Conservation (phyloP, 2,888 invertebrate genomes). For the Fissipunctia ypsillon region DNA sequence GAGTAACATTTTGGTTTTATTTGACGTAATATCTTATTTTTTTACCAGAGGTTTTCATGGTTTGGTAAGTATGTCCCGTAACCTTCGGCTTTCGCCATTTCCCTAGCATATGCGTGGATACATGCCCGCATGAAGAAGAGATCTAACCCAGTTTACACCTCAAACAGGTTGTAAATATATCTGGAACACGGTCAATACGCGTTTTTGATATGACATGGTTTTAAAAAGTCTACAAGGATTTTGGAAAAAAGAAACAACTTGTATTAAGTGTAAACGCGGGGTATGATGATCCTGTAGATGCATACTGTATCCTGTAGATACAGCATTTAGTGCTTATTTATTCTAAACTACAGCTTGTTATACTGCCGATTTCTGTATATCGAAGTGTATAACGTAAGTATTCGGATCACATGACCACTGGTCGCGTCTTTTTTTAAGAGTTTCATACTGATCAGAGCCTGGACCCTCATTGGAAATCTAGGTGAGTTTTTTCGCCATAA, state of each 20-base stretch:
- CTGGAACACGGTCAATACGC: background rate
- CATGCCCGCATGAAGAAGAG: background rate
- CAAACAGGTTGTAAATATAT: background rate
- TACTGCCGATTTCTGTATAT: background rate
- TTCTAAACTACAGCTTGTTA: background rate
- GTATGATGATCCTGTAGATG: background rate
- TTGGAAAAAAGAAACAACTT: background rate
- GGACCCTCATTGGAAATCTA: background rate
- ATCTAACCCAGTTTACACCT: background rate
- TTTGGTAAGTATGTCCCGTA: conserved; percentile 58
- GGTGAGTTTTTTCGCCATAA: conserved; percentile 29
- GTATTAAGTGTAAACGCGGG: background rate
- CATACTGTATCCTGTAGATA: background rate
- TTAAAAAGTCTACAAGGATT: background rate
- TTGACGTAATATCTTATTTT: conserved; percentile 45
- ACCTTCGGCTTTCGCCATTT: conserved; percentile 45
- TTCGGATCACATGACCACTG: background rate
- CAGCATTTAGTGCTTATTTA: background rate
- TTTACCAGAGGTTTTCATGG: conserved; percentile 30
- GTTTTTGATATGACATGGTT: background rate
- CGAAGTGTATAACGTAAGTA: conserved; percentile 30
- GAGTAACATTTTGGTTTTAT: conserved; percentile 79
- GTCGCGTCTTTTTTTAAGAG: background rate
- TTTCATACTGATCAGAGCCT: background rate
- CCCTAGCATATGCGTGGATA: conserved; percentile 6